A percentile compares a stretch with the other conserved stretches of the same genome.
Conservation (phyloP, 2,888 invertebrate species). For the Dascillus cervinus region DNA sequence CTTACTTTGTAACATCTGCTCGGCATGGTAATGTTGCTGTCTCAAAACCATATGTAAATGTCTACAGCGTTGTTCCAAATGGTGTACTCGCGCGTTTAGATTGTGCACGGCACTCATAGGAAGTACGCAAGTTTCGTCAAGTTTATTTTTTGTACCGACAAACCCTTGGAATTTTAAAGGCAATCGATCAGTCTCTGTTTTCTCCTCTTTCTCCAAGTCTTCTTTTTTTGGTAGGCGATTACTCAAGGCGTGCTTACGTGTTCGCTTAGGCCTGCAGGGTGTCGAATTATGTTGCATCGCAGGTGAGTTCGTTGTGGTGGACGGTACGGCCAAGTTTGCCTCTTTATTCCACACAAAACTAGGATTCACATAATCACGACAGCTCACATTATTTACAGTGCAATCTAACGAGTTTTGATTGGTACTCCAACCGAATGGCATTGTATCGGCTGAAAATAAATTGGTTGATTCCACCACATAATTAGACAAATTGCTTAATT, state of each 20-base stretch:
- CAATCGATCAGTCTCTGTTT: not conserved
- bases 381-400: constrained; percentile 5
- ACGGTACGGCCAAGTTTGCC: constrained; percentile 4
- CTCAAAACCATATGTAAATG: constrained; percentile 55
- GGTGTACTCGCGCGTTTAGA: constrained; percentile 34
- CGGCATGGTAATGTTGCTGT: constrained; percentile 57
- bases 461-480: constrained; percentile 36
- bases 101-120: constrained; percentile 33
- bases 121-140: constrained; percentile 29
- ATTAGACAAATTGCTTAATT: constrained; percentile 32
- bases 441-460: constrained; percentile 32
- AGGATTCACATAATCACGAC: constrained; percentile 15
- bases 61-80: constrained; percentile 55
- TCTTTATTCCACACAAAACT: constrained; percentile 22
- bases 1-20: constrained; percentile 56
- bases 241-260: constrained; percentile 34
- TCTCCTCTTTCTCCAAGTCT: constrained; percentile 17
- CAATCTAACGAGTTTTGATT: constrained; percentile 12
- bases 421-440: constrained; percentile 24
- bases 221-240: constrained; percentile 29
- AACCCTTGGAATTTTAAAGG: too few species aligned
- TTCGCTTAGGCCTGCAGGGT: constrained; percentile 37
- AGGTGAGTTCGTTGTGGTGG: not conserved
- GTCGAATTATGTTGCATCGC: constrained; percentile 7
- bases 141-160: too few species aligned